Conservation (phyloP, 2,113 vertebrate genomes). For the Lamprotornis superbus region DNA sequence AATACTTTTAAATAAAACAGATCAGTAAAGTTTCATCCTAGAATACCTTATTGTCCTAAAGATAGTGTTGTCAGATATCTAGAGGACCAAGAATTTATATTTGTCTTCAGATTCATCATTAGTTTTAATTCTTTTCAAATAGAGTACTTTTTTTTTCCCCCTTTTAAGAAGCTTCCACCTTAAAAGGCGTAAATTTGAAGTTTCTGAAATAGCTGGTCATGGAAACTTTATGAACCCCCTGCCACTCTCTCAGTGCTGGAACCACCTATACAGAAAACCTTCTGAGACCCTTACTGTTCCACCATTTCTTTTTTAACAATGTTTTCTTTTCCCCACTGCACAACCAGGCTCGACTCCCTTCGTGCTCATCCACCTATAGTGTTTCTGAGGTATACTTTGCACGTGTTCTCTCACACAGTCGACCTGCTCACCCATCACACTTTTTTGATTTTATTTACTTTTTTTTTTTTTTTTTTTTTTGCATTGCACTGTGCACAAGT, state of each 20-base stretch:
- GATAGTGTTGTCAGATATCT: background rate
- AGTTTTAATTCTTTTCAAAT: background rate
- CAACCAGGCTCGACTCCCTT: slow-evolving; percentile 98
- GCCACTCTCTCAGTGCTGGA: slow-evolving; percentile 74
- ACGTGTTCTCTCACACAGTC: slow-evolving; percentile 82
- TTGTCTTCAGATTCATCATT: background rate
- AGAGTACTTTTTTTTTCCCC: background rate
- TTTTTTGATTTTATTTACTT: slow-evolving; percentile 26
- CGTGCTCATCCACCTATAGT: slow-evolving; percentile 99
- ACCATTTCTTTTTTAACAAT: slow-evolving; percentile 81
- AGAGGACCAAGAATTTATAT: background rate
- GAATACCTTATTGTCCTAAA: background rate
- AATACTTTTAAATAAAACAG: background rate
- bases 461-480: slow-evolving; percentile 51
- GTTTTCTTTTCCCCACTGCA: slow-evolving; percentile 89
- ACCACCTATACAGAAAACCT: slow-evolving; percentile 72
- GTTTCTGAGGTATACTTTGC: slow-evolving; percentile 99
- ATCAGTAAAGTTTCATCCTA: background rate
- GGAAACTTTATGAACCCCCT: slow-evolving; percentile 63
- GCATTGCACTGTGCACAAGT: slow-evolving; percentile 78
- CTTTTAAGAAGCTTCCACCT: slow-evolving; percentile 55
- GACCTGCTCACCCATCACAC: slow-evolving; percentile 74
- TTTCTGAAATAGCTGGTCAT: slow-evolving; percentile 58
- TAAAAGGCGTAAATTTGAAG: slow-evolving; percentile 50
- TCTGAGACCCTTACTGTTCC: slow-evolving; percentile 74